Percentiles rank a stretch among this genome's conserved stretches.
phyloP scores from a whole-genome alignment of 2,113 vertebrate genomes.

The Rhabdomys dilectus region DNA sequence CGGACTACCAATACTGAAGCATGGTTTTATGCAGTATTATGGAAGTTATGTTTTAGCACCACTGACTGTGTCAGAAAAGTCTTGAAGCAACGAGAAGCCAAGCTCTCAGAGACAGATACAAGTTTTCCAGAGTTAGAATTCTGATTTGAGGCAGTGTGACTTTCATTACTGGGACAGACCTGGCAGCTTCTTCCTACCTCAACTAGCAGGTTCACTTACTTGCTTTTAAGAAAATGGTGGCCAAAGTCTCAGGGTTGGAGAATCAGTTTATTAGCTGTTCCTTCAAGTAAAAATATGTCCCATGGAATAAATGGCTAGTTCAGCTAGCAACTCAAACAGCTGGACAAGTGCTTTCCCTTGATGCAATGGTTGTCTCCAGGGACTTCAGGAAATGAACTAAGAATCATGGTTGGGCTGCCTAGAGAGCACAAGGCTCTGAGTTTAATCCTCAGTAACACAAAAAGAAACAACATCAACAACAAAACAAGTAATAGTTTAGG shows the following conservation, averaged over 20 bases:
- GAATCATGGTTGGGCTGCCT: neutral
- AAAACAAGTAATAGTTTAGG: neutral
- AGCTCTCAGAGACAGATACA: neutral
- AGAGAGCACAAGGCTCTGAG: neutral
- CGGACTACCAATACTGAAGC: neutral
- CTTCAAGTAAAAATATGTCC: neutral
- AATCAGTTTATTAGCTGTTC: neutral
- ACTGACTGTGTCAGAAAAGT: neutral
- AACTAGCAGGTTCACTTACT: neutral
- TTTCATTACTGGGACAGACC: constrained; percentile 21
- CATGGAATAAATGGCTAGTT: constrained; percentile 9
- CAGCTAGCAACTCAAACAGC: neutral
- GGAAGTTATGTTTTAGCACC: constrained; percentile 3
- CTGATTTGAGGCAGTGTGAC: constrained; percentile 20
- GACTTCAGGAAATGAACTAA: neutral
- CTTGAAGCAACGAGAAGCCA: constrained; percentile 43
- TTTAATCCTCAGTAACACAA: neutral
- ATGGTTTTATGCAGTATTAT: neutral
- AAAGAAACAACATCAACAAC: neutral
- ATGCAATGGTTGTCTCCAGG: neutral
- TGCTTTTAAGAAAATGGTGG: constrained; percentile 41
- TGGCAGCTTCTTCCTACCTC: neutral
- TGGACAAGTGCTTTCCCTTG: neutral
- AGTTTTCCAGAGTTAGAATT: constrained; percentile 37
- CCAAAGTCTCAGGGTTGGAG: neutral